Conservation (phyloP, 92 coral and sea anemone genomes). For the Muricea muricata region DNA sequence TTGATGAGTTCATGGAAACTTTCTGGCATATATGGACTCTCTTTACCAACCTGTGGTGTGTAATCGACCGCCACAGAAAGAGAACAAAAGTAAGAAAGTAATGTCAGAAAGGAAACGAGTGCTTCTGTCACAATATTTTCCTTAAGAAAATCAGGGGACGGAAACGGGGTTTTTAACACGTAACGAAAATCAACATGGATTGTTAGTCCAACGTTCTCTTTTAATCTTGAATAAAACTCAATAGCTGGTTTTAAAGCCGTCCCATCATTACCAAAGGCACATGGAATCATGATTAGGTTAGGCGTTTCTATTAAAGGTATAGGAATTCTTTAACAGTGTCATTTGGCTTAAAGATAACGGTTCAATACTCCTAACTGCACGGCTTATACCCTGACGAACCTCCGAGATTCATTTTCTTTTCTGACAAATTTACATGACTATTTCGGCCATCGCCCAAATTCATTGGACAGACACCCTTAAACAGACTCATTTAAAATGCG, state of each 20-base stretch:
- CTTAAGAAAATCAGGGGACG: conserved; percentile 20
- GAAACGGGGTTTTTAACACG: conserved; percentile 35
- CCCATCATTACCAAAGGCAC: background rate
- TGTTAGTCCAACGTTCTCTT: conserved; percentile 53
- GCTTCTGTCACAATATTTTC: conserved; percentile 63
- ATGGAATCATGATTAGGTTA: background rate
- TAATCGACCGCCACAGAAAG: conserved; percentile 65
- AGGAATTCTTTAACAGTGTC: background rate
- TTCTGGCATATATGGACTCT: conserved; percentile 31
- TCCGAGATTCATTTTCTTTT: conserved; percentile 52
- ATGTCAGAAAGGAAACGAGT: conserved; percentile 63
- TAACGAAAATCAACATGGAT: conserved; percentile 50
- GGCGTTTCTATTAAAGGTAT: background rate
- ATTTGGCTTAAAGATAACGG: too few relatives aligned
- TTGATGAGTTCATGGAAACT: conserved; percentile 11
- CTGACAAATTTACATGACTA: conserved; percentile 41
- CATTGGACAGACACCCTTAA: too few relatives aligned
- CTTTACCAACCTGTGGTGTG: conserved; percentile 47
- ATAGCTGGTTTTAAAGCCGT: conserved; percentile 49
- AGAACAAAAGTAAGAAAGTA: conserved; percentile 49
- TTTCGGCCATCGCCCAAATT: conserved; percentile 65
- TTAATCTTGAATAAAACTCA: conserved; percentile 34
- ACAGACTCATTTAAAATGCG: too few relatives aligned
- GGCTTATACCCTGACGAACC: conserved; percentile 69
- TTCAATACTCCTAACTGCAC: too few relatives aligned